Evolutionary conservation across 2,113 vertebrate species (phyloP).

Genomic region (Nothoprocta perdicaria): DNA sequence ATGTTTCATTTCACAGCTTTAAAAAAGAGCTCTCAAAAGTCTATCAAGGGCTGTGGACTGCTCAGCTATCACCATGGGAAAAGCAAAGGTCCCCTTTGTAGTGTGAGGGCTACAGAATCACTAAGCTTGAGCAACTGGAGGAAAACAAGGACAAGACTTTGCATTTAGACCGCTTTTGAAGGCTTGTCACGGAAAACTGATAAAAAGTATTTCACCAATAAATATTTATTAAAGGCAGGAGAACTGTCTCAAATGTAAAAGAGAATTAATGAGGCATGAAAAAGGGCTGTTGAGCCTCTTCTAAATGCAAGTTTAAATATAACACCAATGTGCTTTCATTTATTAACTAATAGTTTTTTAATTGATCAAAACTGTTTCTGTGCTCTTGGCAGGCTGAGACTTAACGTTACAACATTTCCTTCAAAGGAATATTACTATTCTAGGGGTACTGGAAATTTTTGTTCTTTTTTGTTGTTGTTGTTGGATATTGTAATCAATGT

Average conservation of each 20-base stretch:
- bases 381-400: not conserved
- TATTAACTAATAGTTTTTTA: not conserved
- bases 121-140: not conserved
- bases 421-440: not conserved
- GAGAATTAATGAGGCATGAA: not conserved
- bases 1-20: not conserved
- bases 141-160: not conserved
- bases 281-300: not conserved
- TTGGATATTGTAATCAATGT: not conserved
- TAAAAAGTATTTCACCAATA: not conserved
- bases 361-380: not conserved
- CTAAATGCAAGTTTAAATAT: not conserved
- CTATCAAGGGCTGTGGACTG: not conserved
- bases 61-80: not conserved
- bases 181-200: not conserved
- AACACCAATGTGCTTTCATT: not conserved
- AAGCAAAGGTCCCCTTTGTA: not conserved
- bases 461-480: not conserved
- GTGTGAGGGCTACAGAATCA: not conserved
- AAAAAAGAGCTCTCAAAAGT: not conserved
- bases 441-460: not conserved
- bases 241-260: not conserved
- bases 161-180: not conserved
- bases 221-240: not conserved
- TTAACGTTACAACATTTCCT: not conserved